These are phyloP conservation scores for Trypoxylon attenuatum DNA, from an alignment of 2,888 invertebrate genomes.

Conservation along the genomic window DNA sequence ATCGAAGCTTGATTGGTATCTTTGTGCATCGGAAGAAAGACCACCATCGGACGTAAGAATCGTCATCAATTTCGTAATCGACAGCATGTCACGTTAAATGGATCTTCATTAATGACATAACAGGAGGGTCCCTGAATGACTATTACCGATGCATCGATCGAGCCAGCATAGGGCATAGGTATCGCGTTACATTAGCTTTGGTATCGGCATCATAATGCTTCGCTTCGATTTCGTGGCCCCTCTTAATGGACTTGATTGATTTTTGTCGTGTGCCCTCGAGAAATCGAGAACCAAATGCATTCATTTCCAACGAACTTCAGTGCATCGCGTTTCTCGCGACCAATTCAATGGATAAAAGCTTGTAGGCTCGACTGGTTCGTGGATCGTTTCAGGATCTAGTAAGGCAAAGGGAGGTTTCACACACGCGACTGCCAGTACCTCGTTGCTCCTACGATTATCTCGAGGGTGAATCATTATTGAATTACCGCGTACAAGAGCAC, in stretches of 20 bases:
- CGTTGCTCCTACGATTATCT: too few species aligned
- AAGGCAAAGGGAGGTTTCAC: too few species aligned
- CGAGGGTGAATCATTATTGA: constrained; percentile 4
- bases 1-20: too few species aligned
- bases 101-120: constrained; percentile 55
- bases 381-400: too few species aligned
- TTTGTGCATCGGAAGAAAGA: constrained; percentile 12
- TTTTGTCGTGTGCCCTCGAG: constrained; percentile 58
- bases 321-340: neutral
- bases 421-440: too few species aligned
- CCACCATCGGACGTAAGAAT: constrained; percentile 30
- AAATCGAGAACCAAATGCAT: constrained; percentile 43
- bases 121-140: constrained; percentile 41
- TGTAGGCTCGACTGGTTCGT: too few species aligned
- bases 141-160: constrained; percentile 34
- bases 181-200: constrained; percentile 46
- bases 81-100: constrained; percentile 54
- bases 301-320: constrained; percentile 29
- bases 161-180: constrained; percentile 30
- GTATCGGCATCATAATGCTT: constrained; percentile 52
- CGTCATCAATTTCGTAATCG: constrained; percentile 61
- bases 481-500: too few species aligned
- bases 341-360: too few species aligned
- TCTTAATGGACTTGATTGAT: constrained; percentile 60
- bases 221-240: constrained; percentile 11